These are phyloP conservation scores for Manis crassicaudata DNA, from an alignment of 2,797 vertebrate species.

Conservation along the genomic window DNA sequence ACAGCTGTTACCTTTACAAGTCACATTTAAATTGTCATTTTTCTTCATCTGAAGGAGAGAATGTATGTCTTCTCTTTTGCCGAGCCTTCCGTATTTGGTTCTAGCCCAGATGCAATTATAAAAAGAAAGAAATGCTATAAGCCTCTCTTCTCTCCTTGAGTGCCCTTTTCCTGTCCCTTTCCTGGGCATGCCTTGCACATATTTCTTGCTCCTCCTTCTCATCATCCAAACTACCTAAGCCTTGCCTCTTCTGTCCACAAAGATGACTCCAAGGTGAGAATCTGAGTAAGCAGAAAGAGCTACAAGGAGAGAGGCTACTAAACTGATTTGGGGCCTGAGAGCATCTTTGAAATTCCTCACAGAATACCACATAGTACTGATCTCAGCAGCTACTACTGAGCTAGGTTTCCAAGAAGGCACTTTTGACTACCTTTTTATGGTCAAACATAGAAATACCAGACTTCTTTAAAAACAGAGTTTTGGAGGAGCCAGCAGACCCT, in stretches of 20 bases:
- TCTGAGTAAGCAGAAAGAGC: neutral
- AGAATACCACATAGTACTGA: neutral
- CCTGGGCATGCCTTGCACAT: neutral
- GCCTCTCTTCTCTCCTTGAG: neutral
- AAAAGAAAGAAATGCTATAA: neutral
- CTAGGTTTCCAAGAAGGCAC: constrained; percentile 9
- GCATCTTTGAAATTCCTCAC: neutral
- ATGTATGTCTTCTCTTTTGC: neutral
- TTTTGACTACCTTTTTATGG: constrained; percentile 3
- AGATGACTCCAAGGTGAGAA: constrained; percentile 9
- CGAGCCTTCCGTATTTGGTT: neutral
- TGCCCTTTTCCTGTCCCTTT: neutral
- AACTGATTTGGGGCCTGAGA: neutral
- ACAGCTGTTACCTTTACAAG: neutral
- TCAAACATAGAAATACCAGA: constrained; percentile 7
- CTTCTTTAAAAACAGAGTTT: constrained; percentile 15
- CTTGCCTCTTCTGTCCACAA: neutral
- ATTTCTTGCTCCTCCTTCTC: neutral
- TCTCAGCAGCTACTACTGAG: neutral
- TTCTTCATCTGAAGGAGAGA: constrained; percentile 21
- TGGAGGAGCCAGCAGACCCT: neutral
- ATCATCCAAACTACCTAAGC: neutral
- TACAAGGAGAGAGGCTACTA: neutral
- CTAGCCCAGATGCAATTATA: neutral
- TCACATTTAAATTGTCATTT: constrained; percentile 39